Evolutionary conservation across 2,888 invertebrate genomes (phyloP), one percentile per base, ranked within the genome.

Genomic region (Theristus sp.): DNA sequence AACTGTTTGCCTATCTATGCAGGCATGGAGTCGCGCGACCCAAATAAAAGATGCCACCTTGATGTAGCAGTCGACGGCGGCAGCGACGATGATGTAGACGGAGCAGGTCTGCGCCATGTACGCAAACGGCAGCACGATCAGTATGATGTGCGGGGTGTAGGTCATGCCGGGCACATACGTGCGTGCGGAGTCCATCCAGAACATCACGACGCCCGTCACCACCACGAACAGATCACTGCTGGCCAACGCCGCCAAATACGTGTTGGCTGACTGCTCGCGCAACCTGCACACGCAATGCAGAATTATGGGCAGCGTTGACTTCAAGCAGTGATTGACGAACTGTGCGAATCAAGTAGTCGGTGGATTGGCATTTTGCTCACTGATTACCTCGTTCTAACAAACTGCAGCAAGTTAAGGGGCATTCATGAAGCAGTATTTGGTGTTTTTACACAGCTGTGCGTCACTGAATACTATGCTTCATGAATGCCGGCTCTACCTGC

Each of bases 81-180:
- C 73, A 1, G 69, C 70, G 17, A 73, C 73, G 1, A 72, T 72
- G 65, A 73, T 71, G 62, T 73, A 73, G 52, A 73, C 70, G 57
- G 68, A 68, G 60, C 70, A 69, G 0, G 72, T 71, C 61, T 73
- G 73, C 22, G 73, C 73, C 70, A 73, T 72, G 61, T 72, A 71
- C 24, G 71, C 70, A 38, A 72, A 67, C 2, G 62, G 61, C 38
- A 62, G 47, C 10, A 58, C 27, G 25, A 22, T 49, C 1, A 73
- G 68, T 0, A 71, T 69, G 0, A 69, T 67, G 61, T 71, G 68
- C 6, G 73, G 71, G 10, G 71, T 69, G 25, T 67, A 63, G 6
- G 67, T 65, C 28, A 72, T 64, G 49, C 66, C 67, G 3, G 67
- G 66, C 31, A 73, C 67, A 61, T 72, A 72, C 28, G 67, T 66